Evolutionary conservation across 2,797 vertebrate species (phyloP), one percentile per base, ranked within the genome.

Genomic region (Enteromius mattozi): DNA sequence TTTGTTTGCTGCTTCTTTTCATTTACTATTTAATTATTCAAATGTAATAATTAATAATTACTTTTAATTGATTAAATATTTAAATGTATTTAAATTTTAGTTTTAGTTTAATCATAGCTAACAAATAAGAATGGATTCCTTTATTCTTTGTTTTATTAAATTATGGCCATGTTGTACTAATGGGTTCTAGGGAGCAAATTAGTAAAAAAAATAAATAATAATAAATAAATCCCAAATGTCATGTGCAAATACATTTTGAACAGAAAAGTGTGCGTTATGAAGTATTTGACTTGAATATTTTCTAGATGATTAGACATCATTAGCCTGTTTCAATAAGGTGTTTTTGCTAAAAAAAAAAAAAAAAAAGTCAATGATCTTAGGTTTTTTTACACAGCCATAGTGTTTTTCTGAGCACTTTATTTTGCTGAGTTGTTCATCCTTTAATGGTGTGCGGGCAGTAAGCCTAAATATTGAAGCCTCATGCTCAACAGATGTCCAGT

Each of bases 401-500:
- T 79, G 59, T 79, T 79, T 47, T 65, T 66, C 75, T 51, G 78
- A 17, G 66, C 35, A 42, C 49, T 69, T 70, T 71, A 24, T 72
- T 54, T 81, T 40, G 35, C 13, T 0, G 33, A 78, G 35, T 9
- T 81, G 80, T 56, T 54, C 24, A 81, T 81, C 49, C 66, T 81
- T 83, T 83, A 83, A 65, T 75, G 71, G 82, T 80, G 49, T 79
- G 49, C 3, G 21, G 27, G 69, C 70, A 69, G 49, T 35, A 35
- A 49, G 49, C 65, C 82, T 66, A 84, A 86, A 82, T 80, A 85
- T 66, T 40, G n/a, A 59, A 78, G 13, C 16, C 70, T 80, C 65
- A 63, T 80, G 56, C 54, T 78, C 59, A 51, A 86, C 91, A 94
- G 92, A 93, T 94, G 93, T 91, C 91, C 91, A 91, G 92, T 94